Evolutionary conservation across 1,140 invertebrate genomes (phyloP), one percentile per base, ranked within the genome.

Genomic region (Galendromus occidentalis): DNA sequence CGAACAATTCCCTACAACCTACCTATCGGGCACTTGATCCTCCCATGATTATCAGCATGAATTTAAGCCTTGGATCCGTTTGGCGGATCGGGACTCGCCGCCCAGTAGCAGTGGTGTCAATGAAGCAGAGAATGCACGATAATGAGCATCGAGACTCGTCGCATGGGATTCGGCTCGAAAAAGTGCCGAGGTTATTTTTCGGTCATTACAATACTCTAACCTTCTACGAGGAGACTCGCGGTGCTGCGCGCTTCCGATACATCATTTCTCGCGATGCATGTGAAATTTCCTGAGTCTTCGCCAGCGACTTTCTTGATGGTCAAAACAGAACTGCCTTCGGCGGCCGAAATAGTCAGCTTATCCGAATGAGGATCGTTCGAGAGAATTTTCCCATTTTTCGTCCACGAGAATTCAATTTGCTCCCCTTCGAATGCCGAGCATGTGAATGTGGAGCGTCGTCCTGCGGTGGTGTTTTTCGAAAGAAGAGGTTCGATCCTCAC

Each of bases 321-420:
- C 14, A 59, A 25, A 17, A 59, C 33, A 4, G 51, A 59, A 22
- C 51, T 59, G n/a, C 22, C 51, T 6, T 25, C 17, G 51, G 12
- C 17, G 14, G 51, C 25, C 14, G 33, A 14, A 18, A 25, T 33
- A 2, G 25, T 33, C 14, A 59, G 33, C 25, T 59, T 59, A 20
- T 9, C 14, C 9, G 4, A 9, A 39, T 39, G 9, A 39, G 33
- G 33, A 20, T 22, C 20, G 51, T 14, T 59, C 22, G 25, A 33
- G 51, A 59, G 51, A 25, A 59, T 59, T 59, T 59, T 59, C 22
- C 51, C 51, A 22, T 59, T 59, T 59, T 59, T 59, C 22, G 51
- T 59, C 51, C 51, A 59, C 25, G 51, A 59, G 33, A 59, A 59
- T 22, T 33, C n/a, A 18, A 1, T 22, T 5, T 25, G 1, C 12